These are phyloP conservation scores for Junonia oenone DNA, from an alignment of 2,888 invertebrate species.

Conservation along the genomic window DNA sequence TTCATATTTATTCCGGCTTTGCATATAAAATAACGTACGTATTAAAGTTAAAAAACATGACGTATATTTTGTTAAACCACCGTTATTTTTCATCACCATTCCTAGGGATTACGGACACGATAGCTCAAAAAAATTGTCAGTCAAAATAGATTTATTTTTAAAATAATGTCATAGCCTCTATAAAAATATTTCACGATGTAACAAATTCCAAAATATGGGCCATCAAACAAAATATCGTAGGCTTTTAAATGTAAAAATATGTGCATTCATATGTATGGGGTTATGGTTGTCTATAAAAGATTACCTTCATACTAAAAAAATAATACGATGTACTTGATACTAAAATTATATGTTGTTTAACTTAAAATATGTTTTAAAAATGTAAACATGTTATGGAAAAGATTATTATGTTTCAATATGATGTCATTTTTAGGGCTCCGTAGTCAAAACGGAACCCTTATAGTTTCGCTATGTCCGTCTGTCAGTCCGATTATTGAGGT, in stretches of 20 bases:
- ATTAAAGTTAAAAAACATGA: not conserved
- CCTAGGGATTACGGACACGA: not conserved
- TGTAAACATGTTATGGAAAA: too few relatives aligned
- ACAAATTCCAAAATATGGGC: slow-evolving; percentile 12
- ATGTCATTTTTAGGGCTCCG: too few relatives aligned
- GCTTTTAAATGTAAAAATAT: not conserved
- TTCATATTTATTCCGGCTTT: too few relatives aligned
- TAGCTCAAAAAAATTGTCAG: not conserved
- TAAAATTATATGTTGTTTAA: too few relatives aligned
- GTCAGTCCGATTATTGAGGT: too few relatives aligned
- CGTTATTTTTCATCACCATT: not conserved
- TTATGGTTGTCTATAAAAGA: not conserved
- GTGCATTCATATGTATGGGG: not conserved
- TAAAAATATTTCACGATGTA: slow-evolving; percentile 6
- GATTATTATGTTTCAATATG: too few relatives aligned
- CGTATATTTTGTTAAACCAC: not conserved
- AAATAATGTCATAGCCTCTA: slow-evolving; percentile 2
- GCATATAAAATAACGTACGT: too few relatives aligned
- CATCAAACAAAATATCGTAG: slow-evolving; percentile 1
- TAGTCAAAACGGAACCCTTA: too few relatives aligned
- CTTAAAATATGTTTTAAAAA: too few relatives aligned
- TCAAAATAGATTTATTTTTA: slow-evolving; percentile 2
- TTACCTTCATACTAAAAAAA: too few relatives aligned
- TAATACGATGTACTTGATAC: too few relatives aligned
- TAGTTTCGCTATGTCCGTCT: too few relatives aligned